Evolutionary conservation across 2,113 vertebrate genomes (phyloP).

Genomic region (Corythaeola cristata): DNA sequence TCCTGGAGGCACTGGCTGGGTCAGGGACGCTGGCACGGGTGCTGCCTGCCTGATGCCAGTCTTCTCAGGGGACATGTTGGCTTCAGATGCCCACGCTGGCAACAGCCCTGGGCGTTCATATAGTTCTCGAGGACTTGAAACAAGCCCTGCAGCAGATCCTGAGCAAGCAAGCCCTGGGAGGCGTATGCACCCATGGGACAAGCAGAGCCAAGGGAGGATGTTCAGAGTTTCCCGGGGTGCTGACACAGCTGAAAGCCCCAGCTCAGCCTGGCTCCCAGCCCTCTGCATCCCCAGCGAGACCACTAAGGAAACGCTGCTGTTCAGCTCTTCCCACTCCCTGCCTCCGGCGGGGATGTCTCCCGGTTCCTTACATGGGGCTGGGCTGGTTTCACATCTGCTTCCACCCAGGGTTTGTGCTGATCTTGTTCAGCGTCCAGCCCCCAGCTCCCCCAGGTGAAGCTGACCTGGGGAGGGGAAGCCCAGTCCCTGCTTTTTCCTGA

Average conservation of each 20-base stretch:
- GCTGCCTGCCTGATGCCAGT: neutral
- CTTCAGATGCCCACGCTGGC: neutral
- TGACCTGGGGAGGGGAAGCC: neutral
- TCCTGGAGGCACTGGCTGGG: neutral
- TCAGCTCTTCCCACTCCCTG: neutral
- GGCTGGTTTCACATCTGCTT: neutral
- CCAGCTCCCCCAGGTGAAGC: neutral
- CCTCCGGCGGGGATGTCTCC: neutral
- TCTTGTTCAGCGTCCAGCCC: accelerated
- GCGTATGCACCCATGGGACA: accelerated
- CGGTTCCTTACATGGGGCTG: neutral
- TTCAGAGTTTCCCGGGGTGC: neutral
- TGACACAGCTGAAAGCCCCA: neutral
- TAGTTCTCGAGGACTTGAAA: neutral
- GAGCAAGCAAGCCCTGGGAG: neutral
- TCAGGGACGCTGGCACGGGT: neutral
- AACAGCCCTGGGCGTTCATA: neutral
- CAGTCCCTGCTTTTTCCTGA: neutral
- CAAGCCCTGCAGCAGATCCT: neutral
- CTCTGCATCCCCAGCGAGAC: neutral
- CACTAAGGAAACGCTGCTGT: neutral
- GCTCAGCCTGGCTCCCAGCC: neutral
- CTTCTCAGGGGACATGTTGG: neutral
- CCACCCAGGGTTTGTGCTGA: neutral
- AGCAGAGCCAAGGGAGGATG: neutral